Base-by-base conservation (phyloP, 2,113 vertebrate genomes). In the Clinocottus analis region DNA sequence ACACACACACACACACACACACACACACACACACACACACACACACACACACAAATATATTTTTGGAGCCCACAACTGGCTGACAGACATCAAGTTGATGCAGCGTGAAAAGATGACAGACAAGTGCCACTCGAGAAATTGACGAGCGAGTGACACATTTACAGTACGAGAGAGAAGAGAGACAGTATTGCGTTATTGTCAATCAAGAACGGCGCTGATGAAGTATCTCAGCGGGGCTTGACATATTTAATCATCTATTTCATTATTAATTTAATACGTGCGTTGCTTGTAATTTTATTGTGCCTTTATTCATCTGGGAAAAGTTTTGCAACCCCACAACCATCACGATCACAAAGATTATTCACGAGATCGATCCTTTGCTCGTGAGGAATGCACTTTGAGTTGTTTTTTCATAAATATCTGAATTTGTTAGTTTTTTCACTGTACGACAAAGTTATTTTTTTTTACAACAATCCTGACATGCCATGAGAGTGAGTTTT, bases 81-180 rank as follows among this genome's bases (percentile, higher is more conserved):
- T 87, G 79, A 89, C 87, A 87, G 64, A 77, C 64, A 59, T 85
- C 85, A 83, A 68, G 74, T 2, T 78, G 76, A 80, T 75, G 59
- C 60, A 51, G 37, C 43, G 80, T 17, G n/a, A 72, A 83, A 75
- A 78, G 65, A 79, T 70, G 84, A 85, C 87, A 84, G 74, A 80
- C 31, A 58, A 87, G 77, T 45, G 69, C 19, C 81, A 80, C 79
- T 82, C 25, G 7, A 79, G 79, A 75, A 85, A 87, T 68, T 83
- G 85, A 84, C 81, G 74, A 82, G 76, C 72, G 58, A 79, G 83
- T 64, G 82, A 87, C 80, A 85, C 64, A 67, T 85, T 83, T 59
- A 86, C 71, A 70, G 80, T 70, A 56, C 79, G 7, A 61, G 64
- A 75, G 56, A 39, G 39, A 77, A 33, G 29, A 76, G 59, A 56